Conservation (phyloP, 1,140 invertebrate species). For the Coelopa frigida region DNA sequence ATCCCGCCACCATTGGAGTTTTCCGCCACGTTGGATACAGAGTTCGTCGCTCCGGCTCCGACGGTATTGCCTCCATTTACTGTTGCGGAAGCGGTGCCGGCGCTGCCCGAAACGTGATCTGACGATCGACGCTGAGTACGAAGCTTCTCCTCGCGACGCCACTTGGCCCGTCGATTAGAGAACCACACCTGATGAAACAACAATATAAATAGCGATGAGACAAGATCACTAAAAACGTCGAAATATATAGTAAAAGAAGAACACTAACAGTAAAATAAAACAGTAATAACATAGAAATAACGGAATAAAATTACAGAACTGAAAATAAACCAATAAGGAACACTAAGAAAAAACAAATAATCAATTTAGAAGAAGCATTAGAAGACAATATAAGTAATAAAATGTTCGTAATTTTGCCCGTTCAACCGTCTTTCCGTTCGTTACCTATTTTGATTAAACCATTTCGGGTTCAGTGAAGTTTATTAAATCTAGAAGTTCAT, state of each 20-base stretch:
- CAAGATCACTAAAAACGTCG: neutral
- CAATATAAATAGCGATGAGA: too few species aligned
- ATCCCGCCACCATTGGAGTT: conserved; percentile 24
- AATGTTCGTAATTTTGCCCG: too few species aligned
- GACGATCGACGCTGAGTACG: conserved; percentile 68
- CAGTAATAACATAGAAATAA: neutral
- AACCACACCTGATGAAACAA: conserved; percentile 93
- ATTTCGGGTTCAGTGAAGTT: too few species aligned
- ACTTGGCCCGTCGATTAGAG: conserved; percentile 96
- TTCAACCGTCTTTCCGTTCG: too few species aligned
- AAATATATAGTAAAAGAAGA: neutral
- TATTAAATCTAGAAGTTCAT: too few species aligned
- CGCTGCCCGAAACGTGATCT: conserved; percentile 13
- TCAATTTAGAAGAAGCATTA: too few species aligned
- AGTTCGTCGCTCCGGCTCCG: conserved; percentile 18
- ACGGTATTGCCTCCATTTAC: conserved; percentile 18
- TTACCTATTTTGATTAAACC: too few species aligned
- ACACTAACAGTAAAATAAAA: neutral
- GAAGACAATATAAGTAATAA: too few species aligned
- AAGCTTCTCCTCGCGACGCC: conserved; percentile 95
- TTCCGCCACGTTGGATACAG: conserved; percentile 21
- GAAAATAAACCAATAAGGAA: too few species aligned
- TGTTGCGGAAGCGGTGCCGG: conserved; percentile 8
- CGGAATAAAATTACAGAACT: conserved; percentile 2
- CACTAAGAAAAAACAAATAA: too few species aligned